Evolutionary conservation across 2,113 vertebrate genomes (phyloP).

Genomic region (Pao palembangensis): DNA sequence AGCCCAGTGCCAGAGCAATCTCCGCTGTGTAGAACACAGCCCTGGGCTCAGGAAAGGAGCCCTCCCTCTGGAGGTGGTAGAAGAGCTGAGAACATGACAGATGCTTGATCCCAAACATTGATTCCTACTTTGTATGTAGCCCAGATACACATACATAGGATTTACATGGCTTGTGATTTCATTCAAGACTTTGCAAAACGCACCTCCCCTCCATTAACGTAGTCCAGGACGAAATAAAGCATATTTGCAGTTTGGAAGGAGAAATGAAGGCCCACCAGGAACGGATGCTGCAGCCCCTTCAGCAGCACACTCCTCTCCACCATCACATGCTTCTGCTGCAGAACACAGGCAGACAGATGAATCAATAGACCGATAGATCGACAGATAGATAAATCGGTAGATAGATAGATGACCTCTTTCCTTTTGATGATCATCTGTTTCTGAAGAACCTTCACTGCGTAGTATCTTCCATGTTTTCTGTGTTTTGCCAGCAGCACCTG

Average conservation of each 20-base stretch:
- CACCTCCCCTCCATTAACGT: slow-evolving; percentile 78
- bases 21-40: slow-evolving; percentile 78
- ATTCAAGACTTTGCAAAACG: background rate
- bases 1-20: slow-evolving; percentile 74
- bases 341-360: slow-evolving; percentile 9
- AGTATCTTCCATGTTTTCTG: slow-evolving; percentile 63
- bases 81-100: slow-evolving; percentile 65
- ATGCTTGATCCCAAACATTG: background rate
- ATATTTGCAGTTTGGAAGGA: slow-evolving; percentile 77
- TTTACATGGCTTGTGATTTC: background rate
- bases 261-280: slow-evolving; percentile 79
- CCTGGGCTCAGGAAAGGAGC: slow-evolving; percentile 70
- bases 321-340: slow-evolving; percentile 76
- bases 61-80: slow-evolving; percentile 77
- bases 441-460: slow-evolving; percentile 77
- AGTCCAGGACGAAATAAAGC: slow-evolving; percentile 79
- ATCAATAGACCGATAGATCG: background rate
- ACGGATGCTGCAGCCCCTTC: slow-evolving; percentile 76
- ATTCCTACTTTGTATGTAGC: background rate
- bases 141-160: background rate
- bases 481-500: slow-evolving; percentile 78
- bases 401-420: slow-evolving; percentile 64
- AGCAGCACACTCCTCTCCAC: slow-evolving; percentile 76
- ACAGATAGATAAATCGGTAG: background rate
- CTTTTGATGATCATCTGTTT: slow-evolving; percentile 73